Evolutionary conservation across 2,888 invertebrate genomes (phyloP).

Genomic region (Drosophila anomelani): DNA sequence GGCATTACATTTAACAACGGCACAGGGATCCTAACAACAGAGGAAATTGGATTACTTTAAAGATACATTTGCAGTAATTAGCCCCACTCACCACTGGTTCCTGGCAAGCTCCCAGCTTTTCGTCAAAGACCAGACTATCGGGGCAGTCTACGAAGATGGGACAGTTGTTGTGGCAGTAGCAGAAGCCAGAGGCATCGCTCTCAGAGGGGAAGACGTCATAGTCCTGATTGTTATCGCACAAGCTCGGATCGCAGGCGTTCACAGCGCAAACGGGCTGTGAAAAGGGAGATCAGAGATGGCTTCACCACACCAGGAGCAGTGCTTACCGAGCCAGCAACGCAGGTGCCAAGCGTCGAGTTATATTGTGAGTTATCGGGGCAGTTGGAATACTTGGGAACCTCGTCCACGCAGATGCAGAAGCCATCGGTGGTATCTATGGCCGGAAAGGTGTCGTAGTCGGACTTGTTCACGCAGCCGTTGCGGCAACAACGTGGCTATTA

Average conservation of each 20-base stretch:
- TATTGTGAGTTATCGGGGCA: conserved; percentile 7
- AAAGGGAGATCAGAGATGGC: not conserved
- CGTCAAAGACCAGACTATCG: conserved; percentile 46
- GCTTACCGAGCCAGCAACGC: conserved; percentile 16
- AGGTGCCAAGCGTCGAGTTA: conserved; percentile 24
- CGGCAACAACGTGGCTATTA: conserved; percentile 67
- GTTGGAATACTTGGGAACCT: conserved; percentile 42
- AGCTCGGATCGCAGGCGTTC: conserved; percentile 46
- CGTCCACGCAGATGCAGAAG: conserved; percentile 65
- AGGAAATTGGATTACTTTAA: not conserved
- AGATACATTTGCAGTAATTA: not conserved
- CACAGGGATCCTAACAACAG: conserved; percentile 26
- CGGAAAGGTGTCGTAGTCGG: conserved; percentile 47
- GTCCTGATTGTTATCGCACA: conserved; percentile 14
- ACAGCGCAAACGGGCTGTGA: conserved; percentile 24
- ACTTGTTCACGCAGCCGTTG: conserved; percentile 49
- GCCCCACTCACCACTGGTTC: conserved; percentile 17
- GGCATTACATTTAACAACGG: conserved; percentile 25
- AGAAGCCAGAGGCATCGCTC: conserved; percentile 58
- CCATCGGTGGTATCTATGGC: conserved; percentile 52
- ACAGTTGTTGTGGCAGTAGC: conserved; percentile 58
- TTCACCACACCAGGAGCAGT: fast-evolving
- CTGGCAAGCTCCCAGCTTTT: conserved; percentile 3
- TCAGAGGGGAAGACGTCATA: conserved; percentile 35
- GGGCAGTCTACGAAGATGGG: conserved; percentile 52